These are phyloP conservation scores for Plestiodon gilberti DNA, from an alignment of 2,113 vertebrate species.

Conservation along the genomic window DNA sequence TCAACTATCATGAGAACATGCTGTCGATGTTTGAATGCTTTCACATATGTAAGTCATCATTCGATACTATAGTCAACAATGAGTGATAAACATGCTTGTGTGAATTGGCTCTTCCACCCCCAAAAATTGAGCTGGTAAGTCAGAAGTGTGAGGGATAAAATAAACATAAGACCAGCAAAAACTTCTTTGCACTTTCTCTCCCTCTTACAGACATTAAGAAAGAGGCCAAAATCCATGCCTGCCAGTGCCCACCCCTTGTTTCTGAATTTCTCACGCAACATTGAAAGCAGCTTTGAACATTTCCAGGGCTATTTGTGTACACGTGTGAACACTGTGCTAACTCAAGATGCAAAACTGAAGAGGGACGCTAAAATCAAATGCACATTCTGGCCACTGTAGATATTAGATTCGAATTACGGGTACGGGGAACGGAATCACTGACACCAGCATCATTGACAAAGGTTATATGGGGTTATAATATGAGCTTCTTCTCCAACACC, in stretches of 20 bases:
- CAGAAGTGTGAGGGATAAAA: background rate
- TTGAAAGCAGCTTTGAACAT: background rate
- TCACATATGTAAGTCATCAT: background rate
- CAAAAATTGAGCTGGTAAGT: background rate
- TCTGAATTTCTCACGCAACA: background rate
- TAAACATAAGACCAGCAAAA: background rate
- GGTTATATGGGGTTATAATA: background rate
- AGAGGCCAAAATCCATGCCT: background rate
- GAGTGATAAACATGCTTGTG: background rate
- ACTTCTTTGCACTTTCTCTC: too few relatives aligned
- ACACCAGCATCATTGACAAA: background rate
- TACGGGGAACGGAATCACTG: background rate
- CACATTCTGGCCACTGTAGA: background rate
- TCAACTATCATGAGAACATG: background rate
- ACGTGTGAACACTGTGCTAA: background rate
- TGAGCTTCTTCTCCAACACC: too few relatives aligned
- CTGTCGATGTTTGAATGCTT: background rate
- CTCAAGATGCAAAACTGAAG: background rate
- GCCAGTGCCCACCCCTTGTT: background rate
- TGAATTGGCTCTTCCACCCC: background rate
- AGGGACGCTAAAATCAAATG: background rate
- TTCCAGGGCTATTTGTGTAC: background rate
- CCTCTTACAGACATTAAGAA: background rate
- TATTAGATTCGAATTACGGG: background rate
- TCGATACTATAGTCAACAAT: background rate